Base-by-base conservation (phyloP, 30 jellyfish, hydroid and myxozoan species). In the Aurelia aurita complex sp. Pacific region DNA sequence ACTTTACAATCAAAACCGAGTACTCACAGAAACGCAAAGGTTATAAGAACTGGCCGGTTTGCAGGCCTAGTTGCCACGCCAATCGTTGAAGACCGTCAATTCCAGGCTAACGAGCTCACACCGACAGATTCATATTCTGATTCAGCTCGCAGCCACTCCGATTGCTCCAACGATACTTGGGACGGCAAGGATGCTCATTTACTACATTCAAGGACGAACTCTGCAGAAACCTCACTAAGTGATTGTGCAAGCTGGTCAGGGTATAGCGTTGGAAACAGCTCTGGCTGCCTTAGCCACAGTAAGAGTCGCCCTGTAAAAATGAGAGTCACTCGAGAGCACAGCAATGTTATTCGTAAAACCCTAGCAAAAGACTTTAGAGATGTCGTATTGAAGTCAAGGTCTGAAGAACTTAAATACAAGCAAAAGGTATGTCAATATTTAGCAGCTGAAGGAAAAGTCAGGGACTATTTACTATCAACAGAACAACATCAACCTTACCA, bases 181-280 rank as follows among this genome's bases (percentile, higher is more conserved):
- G 91, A 81, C 59, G 83, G 91, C 69, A 81, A 81, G 53, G 91
- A 81, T 1, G 69, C 91, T 10, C 64, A 55, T 36, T 51, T 68
- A 18, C n/a, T 75, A 32, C 91, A 81, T 78, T 81, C 91, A 32
- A 62, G 91, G n/a, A 81, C 91, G 67, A 69, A 74, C 59, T 81
- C 91, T 3, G 84, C 69, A 16, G 91, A 81, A 10, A 81, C 91
- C n/a, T n/a, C n/a, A n/a, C 61, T 68, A 77, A 81, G 91, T 36
- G 91, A 81, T 32, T 83, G 91, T 5, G 91, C 84, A 12, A 81
- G 91, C 80, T 81, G 91, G 91, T 81, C 91, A 4, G 84, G 91
- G 42, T 68, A 57, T 17, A 75, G 85, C 62, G 57, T 54, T 35
- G 85, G 85, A 55, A 60, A 75, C 75, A 55, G 85, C 63, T 75